These are phyloP conservation scores for Hippolais icterina DNA, from an alignment of 2,113 vertebrate genomes.

Conservation along the genomic window DNA sequence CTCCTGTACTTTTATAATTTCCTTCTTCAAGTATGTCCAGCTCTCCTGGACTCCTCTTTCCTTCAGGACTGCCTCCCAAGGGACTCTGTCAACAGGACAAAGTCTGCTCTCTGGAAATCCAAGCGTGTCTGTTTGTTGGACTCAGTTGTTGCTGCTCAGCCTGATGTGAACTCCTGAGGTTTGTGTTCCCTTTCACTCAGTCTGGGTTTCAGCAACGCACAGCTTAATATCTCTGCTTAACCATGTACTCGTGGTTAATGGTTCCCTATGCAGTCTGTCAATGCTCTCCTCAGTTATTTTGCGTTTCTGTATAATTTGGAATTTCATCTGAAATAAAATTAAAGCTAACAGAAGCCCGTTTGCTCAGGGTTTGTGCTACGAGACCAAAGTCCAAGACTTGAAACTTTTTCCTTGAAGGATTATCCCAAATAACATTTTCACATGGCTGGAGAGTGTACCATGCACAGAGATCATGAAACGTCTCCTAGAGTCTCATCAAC, in stretches of 20 bases:
- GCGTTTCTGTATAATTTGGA: not conserved
- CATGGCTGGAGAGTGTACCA: not conserved
- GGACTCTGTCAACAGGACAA: not conserved
- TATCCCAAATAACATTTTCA: not conserved
- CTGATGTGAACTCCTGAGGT: not conserved
- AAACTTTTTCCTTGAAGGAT: not conserved
- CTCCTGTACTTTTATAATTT: not conserved
- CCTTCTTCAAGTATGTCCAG: not conserved
- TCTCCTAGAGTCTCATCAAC: not conserved
- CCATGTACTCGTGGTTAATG: not conserved
- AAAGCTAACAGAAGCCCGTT: not conserved
- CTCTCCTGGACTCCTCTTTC: not conserved
- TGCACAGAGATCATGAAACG: not conserved
- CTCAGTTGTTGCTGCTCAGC: not conserved
- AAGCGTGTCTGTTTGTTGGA: not conserved
- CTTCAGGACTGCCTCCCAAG: not conserved
- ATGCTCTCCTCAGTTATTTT: not conserved
- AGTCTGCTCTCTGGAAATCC: not conserved
- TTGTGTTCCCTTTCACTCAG: not conserved
- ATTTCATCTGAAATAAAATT: not conserved
- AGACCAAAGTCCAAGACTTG: not conserved
- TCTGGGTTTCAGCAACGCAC: not conserved
- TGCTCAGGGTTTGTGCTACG: not conserved
- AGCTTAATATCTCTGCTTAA: not conserved
- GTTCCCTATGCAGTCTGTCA: not conserved